Evolutionary conservation across 30 jellyfish, hydroid and myxozoan genomes (phyloP).

Genomic region (Turritopsis dohrnii): DNA sequence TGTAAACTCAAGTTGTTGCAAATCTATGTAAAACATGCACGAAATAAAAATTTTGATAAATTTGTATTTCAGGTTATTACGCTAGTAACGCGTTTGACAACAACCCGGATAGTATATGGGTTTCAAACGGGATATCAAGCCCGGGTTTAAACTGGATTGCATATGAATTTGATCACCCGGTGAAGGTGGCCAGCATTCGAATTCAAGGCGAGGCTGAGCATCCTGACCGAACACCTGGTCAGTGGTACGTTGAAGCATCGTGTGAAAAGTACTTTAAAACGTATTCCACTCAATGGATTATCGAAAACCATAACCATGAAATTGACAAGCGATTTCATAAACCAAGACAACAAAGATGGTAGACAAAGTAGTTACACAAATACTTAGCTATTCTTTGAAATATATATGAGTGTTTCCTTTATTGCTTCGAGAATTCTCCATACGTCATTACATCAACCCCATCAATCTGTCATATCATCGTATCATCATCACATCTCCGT

Average conservation of each 20-base stretch:
- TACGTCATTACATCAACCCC: neutral
- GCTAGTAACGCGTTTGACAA: constrained; percentile 96
- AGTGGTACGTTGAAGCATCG: constrained; percentile 81
- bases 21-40: neutral
- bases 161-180: constrained; percentile 86
- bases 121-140: constrained; percentile 82
- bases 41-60: neutral
- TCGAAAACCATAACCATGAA: constrained; percentile 60
- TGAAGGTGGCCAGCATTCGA: constrained; percentile 60
- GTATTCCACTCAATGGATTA: constrained; percentile 76
- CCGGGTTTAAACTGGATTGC: constrained; percentile 98
- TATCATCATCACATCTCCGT: neutral
- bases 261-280: constrained; percentile 94
- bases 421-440: neutral
- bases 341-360: constrained; percentile 56
- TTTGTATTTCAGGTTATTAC: constrained; percentile 55
- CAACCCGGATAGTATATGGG: constrained; percentile 92
- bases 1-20: neutral
- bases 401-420: neutral
- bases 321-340: constrained; percentile 72
- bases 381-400: neutral
- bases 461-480: neutral
- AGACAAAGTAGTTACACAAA: neutral
- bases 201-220: constrained; percentile 89
- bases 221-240: constrained; percentile 74